These are phyloP conservation scores for Chascanopsetta lugubris DNA, from an alignment of 2,113 vertebrate species.

Conservation along the genomic window DNA sequence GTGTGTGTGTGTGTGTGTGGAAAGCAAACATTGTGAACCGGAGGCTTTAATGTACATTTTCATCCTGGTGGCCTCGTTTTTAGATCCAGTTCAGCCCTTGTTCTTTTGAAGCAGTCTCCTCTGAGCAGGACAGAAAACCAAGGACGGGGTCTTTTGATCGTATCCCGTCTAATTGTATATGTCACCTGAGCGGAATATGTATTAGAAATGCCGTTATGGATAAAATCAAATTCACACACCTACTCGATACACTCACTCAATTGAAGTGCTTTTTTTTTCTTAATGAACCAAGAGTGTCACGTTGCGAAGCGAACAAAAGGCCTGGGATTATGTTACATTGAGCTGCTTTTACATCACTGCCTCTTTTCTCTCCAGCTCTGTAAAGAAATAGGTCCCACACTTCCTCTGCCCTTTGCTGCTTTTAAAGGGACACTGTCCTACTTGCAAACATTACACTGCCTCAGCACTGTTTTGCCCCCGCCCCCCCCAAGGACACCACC, in stretches of 20 bases:
- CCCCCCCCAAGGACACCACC: slow-evolving; percentile 29
- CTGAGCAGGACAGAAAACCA: slow-evolving; percentile 25
- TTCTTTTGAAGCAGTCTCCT: slow-evolving; percentile 20
- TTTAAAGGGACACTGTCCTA: slow-evolving; percentile 65
- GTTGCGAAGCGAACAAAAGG: slow-evolving; percentile 64
- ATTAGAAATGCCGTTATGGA: slow-evolving; percentile 62
- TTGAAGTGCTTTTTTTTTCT: slow-evolving; percentile 55
- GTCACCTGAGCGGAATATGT: slow-evolving; percentile 57
- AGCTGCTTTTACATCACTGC: slow-evolving; percentile 54
- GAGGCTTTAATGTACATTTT: slow-evolving; percentile 28
- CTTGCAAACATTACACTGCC: slow-evolving; percentile 40
- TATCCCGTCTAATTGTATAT: slow-evolving; percentile 57
- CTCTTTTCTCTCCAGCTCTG: slow-evolving; percentile 33
- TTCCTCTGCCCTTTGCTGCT: slow-evolving; percentile 47
- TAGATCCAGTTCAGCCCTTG: slow-evolving; percentile 5
- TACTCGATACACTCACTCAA: slow-evolving; percentile 51
- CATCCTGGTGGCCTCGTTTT: slow-evolving; percentile 48
- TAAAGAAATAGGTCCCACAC: slow-evolving; percentile 47
- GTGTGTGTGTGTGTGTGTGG: slow-evolving; percentile 7
- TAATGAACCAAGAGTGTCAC: slow-evolving; percentile 57
- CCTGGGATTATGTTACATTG: slow-evolving; percentile 51
- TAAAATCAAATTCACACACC: slow-evolving; percentile 53
- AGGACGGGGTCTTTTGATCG: slow-evolving; percentile 39
- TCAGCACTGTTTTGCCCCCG: slow-evolving; percentile 6
- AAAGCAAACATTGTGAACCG: slow-evolving; percentile 41